Conservation (phyloP, 2,888 invertebrate species). For the Ophion ventricosus region DNA sequence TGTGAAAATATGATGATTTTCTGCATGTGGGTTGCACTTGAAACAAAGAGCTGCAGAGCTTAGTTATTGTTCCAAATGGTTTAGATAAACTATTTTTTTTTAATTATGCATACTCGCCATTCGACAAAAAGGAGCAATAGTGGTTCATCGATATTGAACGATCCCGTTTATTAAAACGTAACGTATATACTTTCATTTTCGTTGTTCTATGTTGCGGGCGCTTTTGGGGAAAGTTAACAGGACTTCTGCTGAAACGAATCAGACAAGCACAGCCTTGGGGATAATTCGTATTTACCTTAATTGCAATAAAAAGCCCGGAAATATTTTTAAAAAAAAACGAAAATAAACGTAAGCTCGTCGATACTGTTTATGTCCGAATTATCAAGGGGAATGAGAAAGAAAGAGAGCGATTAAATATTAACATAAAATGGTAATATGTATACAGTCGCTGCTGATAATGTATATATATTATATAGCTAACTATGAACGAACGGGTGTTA, state of each 20-base stretch:
- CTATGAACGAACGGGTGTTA: slow-evolving; percentile 56
- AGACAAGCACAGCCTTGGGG: slow-evolving; percentile 80
- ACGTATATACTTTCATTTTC: slow-evolving; percentile 75
- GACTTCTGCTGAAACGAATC: slow-evolving; percentile 74
- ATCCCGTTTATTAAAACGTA: slow-evolving; percentile 75
- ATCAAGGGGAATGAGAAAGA: slow-evolving; percentile 65
- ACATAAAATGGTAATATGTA: slow-evolving; percentile 60
- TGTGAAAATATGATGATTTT: too few relatives aligned
- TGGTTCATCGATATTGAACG: slow-evolving; percentile 67
- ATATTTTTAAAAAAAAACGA: slow-evolving; percentile 53
- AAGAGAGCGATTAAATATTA: slow-evolving; percentile 70
- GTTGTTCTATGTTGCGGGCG: slow-evolving; percentile 63
- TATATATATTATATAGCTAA: slow-evolving; percentile 68
- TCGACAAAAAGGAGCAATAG: slow-evolving; percentile 65
- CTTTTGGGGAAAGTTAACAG: slow-evolving; percentile 8
- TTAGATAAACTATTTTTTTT: slow-evolving; percentile 43
- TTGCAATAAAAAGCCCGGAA: slow-evolving; percentile 50
- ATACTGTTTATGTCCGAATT: slow-evolving; percentile 57
- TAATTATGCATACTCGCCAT: slow-evolving; percentile 65
- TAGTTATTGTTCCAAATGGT: background rate
- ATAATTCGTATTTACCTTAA: slow-evolving; percentile 68
- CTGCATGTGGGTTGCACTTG: background rate
- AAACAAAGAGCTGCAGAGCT: background rate
- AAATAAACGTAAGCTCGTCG: slow-evolving; percentile 35
- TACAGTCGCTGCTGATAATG: slow-evolving; percentile 60